Conservation (phyloP, 2,888 invertebrate genomes). For the Hirtodrosophila alboralis region DNA sequence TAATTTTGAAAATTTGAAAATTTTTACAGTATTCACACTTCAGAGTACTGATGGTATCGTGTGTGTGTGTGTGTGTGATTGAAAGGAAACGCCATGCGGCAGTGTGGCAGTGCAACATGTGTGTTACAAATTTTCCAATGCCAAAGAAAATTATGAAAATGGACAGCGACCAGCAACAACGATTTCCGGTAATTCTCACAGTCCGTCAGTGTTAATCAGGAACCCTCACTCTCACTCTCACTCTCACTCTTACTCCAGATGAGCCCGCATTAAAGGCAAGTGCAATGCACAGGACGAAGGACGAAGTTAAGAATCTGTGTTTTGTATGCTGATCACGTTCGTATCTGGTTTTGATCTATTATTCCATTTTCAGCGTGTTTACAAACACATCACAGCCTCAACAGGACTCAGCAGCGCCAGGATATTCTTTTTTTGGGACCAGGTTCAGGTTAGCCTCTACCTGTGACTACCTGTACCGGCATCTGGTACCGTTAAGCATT, state of each 20-base stretch:
- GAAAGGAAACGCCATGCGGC: conserved; percentile 60
- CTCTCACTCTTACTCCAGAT: not conserved
- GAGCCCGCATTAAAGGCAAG: conserved; percentile 54
- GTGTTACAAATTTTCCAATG: conserved; percentile 70
- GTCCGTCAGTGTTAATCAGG: conserved; percentile 40
- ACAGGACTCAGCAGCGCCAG: too few relatives aligned
- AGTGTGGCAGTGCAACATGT: conserved; percentile 47
- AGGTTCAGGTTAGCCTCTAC: conserved; percentile 13
- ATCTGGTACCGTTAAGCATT: conserved; percentile 72
- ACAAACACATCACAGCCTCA: conserved; percentile 72
- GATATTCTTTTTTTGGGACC: too few relatives aligned
- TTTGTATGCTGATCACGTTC: conserved; percentile 56
- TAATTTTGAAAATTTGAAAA: conserved; percentile 17
- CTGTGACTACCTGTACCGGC: conserved; percentile 38
- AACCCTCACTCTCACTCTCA: conserved; percentile 3
- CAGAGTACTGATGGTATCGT: conserved; percentile 36
- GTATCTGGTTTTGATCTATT: conserved; percentile 74
- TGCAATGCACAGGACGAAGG: conserved; percentile 33
- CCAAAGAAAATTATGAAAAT: conserved; percentile 57
- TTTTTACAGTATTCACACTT: conserved; percentile 33
- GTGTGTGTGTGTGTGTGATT: conserved; percentile 52
- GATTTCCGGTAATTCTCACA: conserved; percentile 74
- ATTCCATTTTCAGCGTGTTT: conserved; percentile 74
- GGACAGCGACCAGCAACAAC: conserved; percentile 28
- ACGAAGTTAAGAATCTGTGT: conserved; percentile 17